A percentile compares a stretch with the other conserved stretches of the same genome.
These are phyloP conservation scores for Ceramica pisi DNA, from an alignment of 2,888 invertebrate species.

Conservation along the genomic window DNA sequence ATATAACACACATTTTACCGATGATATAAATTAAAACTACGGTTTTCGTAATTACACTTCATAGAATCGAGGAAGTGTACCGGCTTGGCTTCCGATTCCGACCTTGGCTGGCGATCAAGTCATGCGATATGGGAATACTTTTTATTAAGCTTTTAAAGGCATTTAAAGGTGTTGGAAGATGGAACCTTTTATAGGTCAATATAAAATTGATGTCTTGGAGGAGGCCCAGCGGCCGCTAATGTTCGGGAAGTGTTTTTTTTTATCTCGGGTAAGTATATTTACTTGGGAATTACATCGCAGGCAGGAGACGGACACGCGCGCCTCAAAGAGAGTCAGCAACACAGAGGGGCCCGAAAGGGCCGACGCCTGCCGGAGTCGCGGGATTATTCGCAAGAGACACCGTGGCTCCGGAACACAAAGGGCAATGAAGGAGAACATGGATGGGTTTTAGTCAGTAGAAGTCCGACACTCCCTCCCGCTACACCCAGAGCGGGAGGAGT, in stretches of 20 bases:
- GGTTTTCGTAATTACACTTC: constrained; percentile 44
- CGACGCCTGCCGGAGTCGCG: too few species aligned
- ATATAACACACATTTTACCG: constrained; percentile 44
- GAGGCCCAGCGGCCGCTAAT: constrained; percentile 16
- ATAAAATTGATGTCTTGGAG: constrained; percentile 26
- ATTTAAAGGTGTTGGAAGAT: constrained; percentile 36
- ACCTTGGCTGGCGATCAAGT: constrained; percentile 56
- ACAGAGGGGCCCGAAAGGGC: too few species aligned
- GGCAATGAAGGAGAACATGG: too few species aligned
- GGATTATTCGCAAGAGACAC: too few species aligned
- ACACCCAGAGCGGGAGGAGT: too few species aligned
- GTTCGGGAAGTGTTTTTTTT: constrained; percentile 30
- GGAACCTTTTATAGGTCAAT: constrained; percentile 32
- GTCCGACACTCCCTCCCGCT: too few species aligned
- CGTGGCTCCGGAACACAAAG: too few species aligned
- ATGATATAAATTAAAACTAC: constrained; percentile 40
- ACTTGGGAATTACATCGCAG: background rate
- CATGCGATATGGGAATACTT: constrained; percentile 41
- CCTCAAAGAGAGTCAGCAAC: too few species aligned
- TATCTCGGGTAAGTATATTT: constrained; percentile 14
- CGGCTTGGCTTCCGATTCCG: constrained; percentile 46
- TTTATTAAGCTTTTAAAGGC: constrained; percentile 30
- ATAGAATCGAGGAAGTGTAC: constrained; percentile 44
- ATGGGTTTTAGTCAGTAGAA: too few species aligned
- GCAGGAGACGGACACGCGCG: too few species aligned